Evolutionary conservation across 2,888 invertebrate species (phyloP), one percentile per base, ranked within the genome.

Genomic region (Epicampocera succincta): DNA sequence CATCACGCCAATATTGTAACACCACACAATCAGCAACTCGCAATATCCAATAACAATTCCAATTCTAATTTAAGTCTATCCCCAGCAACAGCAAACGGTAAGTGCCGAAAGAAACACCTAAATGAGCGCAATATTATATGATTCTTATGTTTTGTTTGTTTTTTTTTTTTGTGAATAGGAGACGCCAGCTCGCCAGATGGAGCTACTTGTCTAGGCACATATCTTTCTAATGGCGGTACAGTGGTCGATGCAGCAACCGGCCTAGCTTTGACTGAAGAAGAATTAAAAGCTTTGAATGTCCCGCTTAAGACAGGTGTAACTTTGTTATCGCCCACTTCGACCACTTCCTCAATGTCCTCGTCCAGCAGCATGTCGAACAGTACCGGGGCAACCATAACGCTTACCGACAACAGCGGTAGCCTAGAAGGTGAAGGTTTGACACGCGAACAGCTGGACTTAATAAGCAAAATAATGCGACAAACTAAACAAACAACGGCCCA

Each of bases 381-480:
- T 72, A 83, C 85, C 1, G 88, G 89, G 1, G 88, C 89, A 5
- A 87, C 87, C 74, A 89, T 89, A 13, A 87, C 90, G 12, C 85
- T 90, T 8, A 87, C 87, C 74, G 90, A 90, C 63, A 85, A 92
- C 91, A 88, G 85, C 46, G 85, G 88, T 19, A 89, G 90, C 80
- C 94, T 88, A 29, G 89, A 90, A 66, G 94, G 94, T 88, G 94
- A 95, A 86, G 94, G 94, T 79, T 91, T 95, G 85, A 94, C 94
- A 72, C 93, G 94, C 86, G 94, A 95, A 87, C 95, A 95, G 89
- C 92, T 95, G 86, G 95, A 95, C 90, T 92, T 95, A 86, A 95
- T 95, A 87, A 94, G 95, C 90, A 94, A 95, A 91, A 95, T 95
- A 86, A 95, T 95, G 94, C 94, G 95, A 87, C 95, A 95, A 90